A percentile compares a stretch with the other conserved stretches of the same genome.
Evolutionary conservation across 2,113 vertebrate species (phyloP).

Genomic region (Passer domesticus): DNA sequence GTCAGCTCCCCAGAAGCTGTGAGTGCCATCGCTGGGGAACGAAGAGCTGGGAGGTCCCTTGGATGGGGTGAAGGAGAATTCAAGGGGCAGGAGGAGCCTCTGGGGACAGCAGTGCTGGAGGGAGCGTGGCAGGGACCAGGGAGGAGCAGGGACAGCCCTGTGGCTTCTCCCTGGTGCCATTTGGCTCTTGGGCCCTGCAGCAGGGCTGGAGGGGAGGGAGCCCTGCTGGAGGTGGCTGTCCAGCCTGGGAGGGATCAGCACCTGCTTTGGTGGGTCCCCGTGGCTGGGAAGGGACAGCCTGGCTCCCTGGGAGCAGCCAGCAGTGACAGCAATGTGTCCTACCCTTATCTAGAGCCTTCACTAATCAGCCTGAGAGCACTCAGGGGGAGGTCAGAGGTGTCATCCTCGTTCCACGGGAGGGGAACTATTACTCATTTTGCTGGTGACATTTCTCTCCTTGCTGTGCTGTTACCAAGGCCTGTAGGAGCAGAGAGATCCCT

Average conservation of each 20-base stretch:
- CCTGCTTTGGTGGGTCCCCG: rapidly evolving
- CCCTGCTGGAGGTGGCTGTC: not conserved
- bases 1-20: not conserved
- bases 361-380: not conserved
- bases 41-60: not conserved
- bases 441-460: not conserved
- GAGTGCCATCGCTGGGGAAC: not conserved
- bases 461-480: not conserved
- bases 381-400: not conserved
- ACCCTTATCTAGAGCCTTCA: not conserved
- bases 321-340: not conserved
- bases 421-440: not conserved
- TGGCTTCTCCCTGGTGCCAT: not conserved
- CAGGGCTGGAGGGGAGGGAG: not conserved
- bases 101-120: not conserved
- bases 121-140: not conserved
- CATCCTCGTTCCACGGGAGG: not conserved
- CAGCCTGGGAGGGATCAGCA: not conserved
- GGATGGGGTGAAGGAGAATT: not conserved
- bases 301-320: not conserved
- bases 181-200: not conserved
- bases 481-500: constrained; percentile 59
- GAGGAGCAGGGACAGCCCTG: not conserved
- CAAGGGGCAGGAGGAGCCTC: not conserved
- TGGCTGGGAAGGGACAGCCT: not conserved